Base-by-base conservation (phyloP, 2,797 vertebrate species). In the Pantherophis alleghaniensis region DNA sequence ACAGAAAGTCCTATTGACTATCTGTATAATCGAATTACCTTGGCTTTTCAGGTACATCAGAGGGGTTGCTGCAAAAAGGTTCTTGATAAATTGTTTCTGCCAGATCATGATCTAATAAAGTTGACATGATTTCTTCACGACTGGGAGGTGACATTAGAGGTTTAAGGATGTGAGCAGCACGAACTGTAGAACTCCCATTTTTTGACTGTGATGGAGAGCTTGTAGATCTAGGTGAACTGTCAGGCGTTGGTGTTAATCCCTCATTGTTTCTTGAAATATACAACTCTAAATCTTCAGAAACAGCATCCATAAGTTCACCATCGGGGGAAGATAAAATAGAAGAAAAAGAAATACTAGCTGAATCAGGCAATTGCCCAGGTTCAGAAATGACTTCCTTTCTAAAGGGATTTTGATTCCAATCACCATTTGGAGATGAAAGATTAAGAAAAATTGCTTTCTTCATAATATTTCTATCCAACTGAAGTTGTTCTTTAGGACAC, bases 71-170 rank as follows among this genome's bases (percentile, higher is more conserved):
- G 97, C 98, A 99, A 97, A 99, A 99, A 4, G 99, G 99, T 92
- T 99, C 99, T 97, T 99, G 98, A 96, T 99, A 99, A 94, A 98
- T 96, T 47, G 98, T 98, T 98, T 99, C 99, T 42, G 99, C 98
- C 1, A 99, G 98, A 95, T 99, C 98, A 93, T 99, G 98, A 96
- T 99, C 98, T 93, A 98, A 94, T 90, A 99, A 97, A 92, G 99
- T 99, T 96, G 98, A 98, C 96, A 99, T 97, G 95, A 99, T 99
- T 98, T 99, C 99, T 93, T 99, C 99, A 69, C 99, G 98, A 95
- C 98, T 99, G 26, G 99, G 99, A 59, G 99, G 99, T 60, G 99
- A 99, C 99, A 99, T 99, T 51, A 99, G 98, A 86, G 99, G 99
- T 96, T 99, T 99, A 95, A 99, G 98, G 92, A 99, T 97, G 96